These are phyloP conservation scores for Albula glossodonta DNA, from an alignment of 2,113 vertebrate species.

Conservation along the genomic window DNA sequence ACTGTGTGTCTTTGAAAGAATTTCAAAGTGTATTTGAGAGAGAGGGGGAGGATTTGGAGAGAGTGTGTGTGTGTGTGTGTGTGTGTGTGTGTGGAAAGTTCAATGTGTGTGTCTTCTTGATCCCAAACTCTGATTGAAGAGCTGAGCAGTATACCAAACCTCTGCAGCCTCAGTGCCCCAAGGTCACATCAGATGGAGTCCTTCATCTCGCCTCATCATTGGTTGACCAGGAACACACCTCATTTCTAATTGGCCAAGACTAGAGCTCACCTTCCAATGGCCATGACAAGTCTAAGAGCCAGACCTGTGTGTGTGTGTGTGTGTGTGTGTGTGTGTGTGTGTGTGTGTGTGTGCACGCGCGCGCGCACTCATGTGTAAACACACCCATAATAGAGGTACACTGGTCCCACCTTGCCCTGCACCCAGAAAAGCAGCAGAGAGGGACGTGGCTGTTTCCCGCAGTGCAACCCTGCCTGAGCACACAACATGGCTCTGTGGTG, in stretches of 20 bases:
- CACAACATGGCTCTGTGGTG: neutral
- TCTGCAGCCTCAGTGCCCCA: neutral
- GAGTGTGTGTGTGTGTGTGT: neutral
- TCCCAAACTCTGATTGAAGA: neutral
- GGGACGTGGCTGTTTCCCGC: neutral
- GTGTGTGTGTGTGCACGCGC: too few species aligned
- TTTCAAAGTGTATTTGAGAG: neutral
- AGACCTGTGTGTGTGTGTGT: neutral
- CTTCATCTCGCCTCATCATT: neutral
- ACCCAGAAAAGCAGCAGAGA: neutral
- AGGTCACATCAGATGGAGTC: too few species aligned
- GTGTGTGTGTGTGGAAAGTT: neutral
- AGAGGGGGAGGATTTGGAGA: neutral
- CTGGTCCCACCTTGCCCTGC: neutral
- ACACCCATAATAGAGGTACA: neutral
- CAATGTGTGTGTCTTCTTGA: neutral
- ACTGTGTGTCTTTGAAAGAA: too few species aligned
- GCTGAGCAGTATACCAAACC: neutral
- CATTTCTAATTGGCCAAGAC: neutral
- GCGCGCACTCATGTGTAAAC: neutral
- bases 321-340: too few species aligned
- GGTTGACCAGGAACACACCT: neutral
- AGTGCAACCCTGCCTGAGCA: neutral
- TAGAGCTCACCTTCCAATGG: neutral
- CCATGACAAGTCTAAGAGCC: neutral